phyloP scores from a whole-genome alignment of 2,113 vertebrate genomes.

The Lota lota region DNA sequence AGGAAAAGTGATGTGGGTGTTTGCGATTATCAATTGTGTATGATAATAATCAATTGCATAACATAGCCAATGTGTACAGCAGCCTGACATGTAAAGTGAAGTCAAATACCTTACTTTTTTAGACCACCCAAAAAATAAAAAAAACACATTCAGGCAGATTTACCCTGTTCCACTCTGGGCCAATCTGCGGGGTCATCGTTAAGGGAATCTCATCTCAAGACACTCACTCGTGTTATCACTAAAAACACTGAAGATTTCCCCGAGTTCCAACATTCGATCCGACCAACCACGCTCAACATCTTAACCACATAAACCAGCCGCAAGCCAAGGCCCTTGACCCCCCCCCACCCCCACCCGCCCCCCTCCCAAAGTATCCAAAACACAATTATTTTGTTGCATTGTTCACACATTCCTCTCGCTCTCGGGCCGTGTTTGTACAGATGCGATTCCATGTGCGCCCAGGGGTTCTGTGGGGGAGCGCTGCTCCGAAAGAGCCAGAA shows the following conservation, averaged over 20 bases:
- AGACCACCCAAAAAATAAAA: no score
- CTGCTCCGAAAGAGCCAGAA: constrained; percentile 66
- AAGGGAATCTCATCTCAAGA: constrained; percentile 15
- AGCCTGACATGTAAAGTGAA: background rate
- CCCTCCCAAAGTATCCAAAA: constrained; percentile 48
- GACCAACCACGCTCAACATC: constrained; percentile 52
- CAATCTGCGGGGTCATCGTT: no score
- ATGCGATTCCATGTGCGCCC: constrained; percentile 85
- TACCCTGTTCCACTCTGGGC: no score
- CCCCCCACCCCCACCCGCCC: constrained; percentile 10
- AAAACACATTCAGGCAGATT: no score
- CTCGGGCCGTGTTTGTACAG: constrained; percentile 92
- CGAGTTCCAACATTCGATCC: constrained; percentile 44
- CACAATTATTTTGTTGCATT: constrained; percentile 76
- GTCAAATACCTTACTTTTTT: no score
- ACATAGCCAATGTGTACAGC: constrained; percentile 9
- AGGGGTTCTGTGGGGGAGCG: constrained; percentile 80
- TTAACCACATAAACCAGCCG: constrained; percentile 60
- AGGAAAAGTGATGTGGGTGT: no score
- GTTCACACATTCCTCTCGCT: constrained; percentile 79
- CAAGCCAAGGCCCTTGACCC: constrained; percentile 43
- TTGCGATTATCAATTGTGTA: constrained; percentile 2
- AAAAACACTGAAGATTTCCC: constrained; percentile 62
- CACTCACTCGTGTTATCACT: constrained; percentile 56
- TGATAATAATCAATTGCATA: constrained; percentile 25